Evolutionary conservation across 2,113 vertebrate species (phyloP), one percentile per base, ranked within the genome.

Genomic region (Scomber scombrus): DNA sequence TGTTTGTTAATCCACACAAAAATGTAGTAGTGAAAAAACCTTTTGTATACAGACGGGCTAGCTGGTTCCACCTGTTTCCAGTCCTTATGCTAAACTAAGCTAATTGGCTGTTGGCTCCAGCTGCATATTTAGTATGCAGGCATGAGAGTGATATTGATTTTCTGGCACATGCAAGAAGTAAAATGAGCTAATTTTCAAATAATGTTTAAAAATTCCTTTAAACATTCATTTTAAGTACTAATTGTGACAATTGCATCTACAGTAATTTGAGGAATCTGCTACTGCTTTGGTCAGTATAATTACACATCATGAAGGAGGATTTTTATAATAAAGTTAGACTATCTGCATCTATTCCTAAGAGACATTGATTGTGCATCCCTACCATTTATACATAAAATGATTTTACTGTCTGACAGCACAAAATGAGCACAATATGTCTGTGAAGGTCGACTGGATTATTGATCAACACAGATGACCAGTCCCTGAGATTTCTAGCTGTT

Each of bases 381-480:
- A 23, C 5, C 19, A 63, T 68, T 72, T 10, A 73, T 45, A 61
- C 2, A 21, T 10, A 19, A 47, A 74, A 50, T 57, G 26, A 73
- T 68, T 67, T 78, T 50, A 45, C 15, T 55, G 34, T 72, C 74
- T 43, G 61, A 5, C n/a, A 16, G 40, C 23, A 43, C 46, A 66
- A 23, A 71, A 71, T 54, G 54, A 77, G 34, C 60, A 60, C 68
- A 72, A 29, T 67, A 62, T 61, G 49, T 67, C 54, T 67, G 54
- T 12, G 15, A 47, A 3, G 19, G 29, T 57, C 6, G 12, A 71
- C 1, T 34, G 49, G 10, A 56, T 31, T 75, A 31, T 63, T 80
- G n/a, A 76, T 80, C 55, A 54, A 54, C 57, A 75, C n/a, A 75
- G 79, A 82, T 43, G 18, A 82, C 18, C 29, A 55, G 71, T 56